These are phyloP conservation scores for Andrena chrysosceles DNA, from an alignment of 2,888 invertebrate genomes.

Conservation along the genomic window DNA sequence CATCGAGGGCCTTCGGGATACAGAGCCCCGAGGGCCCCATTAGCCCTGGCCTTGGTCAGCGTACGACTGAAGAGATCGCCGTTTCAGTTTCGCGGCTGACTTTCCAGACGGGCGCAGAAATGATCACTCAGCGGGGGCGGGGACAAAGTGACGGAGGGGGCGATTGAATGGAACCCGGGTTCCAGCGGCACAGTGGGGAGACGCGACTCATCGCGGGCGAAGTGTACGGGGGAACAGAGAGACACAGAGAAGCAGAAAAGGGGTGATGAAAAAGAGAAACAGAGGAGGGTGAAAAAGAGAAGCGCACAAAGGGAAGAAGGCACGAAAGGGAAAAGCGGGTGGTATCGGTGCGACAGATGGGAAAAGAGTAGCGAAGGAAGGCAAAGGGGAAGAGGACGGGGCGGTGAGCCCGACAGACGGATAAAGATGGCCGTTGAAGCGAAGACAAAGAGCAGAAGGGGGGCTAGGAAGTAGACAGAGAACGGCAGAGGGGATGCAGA, in stretches of 20 bases:
- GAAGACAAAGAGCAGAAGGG: slow-evolving; percentile 21
- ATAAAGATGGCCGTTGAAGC: slow-evolving; percentile 39
- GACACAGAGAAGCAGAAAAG: not conserved
- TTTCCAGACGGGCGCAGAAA: slow-evolving; percentile 9
- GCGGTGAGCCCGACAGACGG: slow-evolving; percentile 17
- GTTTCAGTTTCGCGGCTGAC: not conserved
- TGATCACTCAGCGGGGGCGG: not conserved
- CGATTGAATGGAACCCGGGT: slow-evolving; percentile 29
- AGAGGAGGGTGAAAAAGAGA: not conserved
- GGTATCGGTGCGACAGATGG: slow-evolving; percentile 42
- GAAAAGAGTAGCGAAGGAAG: slow-evolving; percentile 36
- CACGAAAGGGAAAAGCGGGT: slow-evolving; percentile 19
- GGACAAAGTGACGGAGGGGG: slow-evolving; percentile 39
- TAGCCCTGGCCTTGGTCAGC: slow-evolving; percentile 41
- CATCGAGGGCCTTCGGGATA: not conserved
- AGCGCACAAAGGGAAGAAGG: slow-evolving; percentile 7
- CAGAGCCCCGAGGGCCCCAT: slow-evolving; percentile 16
- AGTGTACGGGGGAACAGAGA: not conserved
- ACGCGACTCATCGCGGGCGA: not conserved
- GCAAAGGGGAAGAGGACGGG: slow-evolving; percentile 20
- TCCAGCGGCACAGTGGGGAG: not conserved
- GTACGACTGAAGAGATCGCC: not conserved
- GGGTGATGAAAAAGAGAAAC: not conserved
- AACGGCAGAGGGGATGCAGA: slow-evolving; percentile 2
- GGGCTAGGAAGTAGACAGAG: not conserved